These are phyloP conservation scores for Orius laevigatus DNA, from an alignment of 1,140 invertebrate genomes.

Conservation along the genomic window DNA sequence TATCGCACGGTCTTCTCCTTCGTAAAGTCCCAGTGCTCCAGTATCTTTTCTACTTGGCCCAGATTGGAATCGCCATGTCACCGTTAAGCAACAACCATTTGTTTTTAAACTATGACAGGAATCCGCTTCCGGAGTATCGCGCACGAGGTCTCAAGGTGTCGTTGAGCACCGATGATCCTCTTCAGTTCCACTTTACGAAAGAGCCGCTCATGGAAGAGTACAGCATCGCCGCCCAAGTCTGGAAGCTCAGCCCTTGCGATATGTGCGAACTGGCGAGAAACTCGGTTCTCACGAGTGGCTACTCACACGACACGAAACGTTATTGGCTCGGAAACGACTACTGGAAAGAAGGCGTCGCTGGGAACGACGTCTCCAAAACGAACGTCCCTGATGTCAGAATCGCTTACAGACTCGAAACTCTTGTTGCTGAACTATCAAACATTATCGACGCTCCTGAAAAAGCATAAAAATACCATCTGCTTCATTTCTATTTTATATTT, in stretches of 20 bases:
- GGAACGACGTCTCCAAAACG: conserved; percentile 92
- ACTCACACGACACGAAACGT: conserved; percentile 89
- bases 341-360: conserved; percentile 82
- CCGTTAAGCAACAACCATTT: conserved; percentile 96
- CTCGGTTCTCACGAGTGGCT: conserved; percentile 93
- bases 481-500: too few relatives aligned
- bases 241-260: conserved; percentile 94
- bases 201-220: conserved; percentile 99
- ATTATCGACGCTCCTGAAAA: neutral
- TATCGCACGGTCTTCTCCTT: conserved; percentile 92
- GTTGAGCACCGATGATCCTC: conserved; percentile 91
- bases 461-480: too few relatives aligned
- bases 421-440: conserved; percentile 26
- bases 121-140: conserved; percentile 92
- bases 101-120: conserved; percentile 96
- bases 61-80: conserved; percentile 96
- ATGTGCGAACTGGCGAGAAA: conserved; percentile 97
- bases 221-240: conserved; percentile 96
- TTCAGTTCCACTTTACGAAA: conserved; percentile 99
- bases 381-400: conserved; percentile 96
- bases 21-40: conserved; percentile 97
- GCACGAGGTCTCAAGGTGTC: conserved; percentile 85
- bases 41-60: conserved; percentile 93
- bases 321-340: conserved; percentile 96
- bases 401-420: conserved; percentile 75